Percentiles rank a stretch among this genome's conserved stretches.
Evolutionary conservation across 2,113 vertebrate species (phyloP).

Genomic region (Neomonachus schauinslandi): DNA sequence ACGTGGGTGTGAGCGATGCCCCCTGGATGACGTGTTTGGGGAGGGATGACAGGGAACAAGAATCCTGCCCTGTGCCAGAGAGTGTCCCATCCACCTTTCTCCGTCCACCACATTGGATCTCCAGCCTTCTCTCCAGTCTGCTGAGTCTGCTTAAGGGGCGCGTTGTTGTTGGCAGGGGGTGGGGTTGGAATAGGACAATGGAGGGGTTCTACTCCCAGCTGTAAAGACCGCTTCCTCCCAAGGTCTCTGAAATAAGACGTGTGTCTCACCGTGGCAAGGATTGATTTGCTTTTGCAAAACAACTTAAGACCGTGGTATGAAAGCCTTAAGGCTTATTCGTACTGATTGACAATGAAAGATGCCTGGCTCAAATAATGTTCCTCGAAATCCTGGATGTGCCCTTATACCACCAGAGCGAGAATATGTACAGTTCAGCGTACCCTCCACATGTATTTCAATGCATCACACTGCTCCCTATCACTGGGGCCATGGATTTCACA

Average conservation of each 20-base stretch:
- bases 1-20: not conserved
- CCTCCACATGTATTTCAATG: not conserved
- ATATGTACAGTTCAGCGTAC: fast-evolving
- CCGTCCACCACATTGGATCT: not conserved
- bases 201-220: not conserved
- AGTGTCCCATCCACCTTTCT: not conserved
- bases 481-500: not conserved
- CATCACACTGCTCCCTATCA: too few species aligned
- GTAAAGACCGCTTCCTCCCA: too few species aligned
- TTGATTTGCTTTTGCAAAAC: not conserved
- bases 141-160: not conserved
- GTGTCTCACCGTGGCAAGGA: not conserved
- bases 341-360: not conserved
- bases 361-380: not conserved
- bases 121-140: not conserved
- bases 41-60: not conserved
- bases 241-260: not conserved
- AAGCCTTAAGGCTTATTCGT: not conserved
- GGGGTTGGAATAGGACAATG: not conserved
- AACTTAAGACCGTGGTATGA: not conserved
- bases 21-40: not conserved
- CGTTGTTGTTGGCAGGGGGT: not conserved
- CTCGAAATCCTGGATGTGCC: not conserved
- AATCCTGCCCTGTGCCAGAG: not conserved
- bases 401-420: not conserved